Conservation (phyloP, 2,113 vertebrate genomes). For the Noctilio leporinus region DNA sequence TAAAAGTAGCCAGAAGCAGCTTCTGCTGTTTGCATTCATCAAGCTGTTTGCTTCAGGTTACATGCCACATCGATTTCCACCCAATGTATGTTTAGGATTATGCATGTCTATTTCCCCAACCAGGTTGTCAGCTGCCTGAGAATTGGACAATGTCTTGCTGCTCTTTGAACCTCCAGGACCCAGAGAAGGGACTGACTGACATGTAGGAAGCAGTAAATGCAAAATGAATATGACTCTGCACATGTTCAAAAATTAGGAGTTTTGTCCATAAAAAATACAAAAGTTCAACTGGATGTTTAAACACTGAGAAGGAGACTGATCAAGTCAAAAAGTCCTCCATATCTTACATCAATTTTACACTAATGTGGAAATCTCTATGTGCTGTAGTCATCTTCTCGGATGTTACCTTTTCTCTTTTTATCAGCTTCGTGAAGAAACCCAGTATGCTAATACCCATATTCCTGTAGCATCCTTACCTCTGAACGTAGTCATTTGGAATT, state of each 20-base stretch:
- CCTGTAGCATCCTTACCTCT: background rate
- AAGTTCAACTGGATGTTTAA: background rate
- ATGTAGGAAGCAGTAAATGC: background rate
- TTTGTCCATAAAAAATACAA: slow-evolving; percentile 11
- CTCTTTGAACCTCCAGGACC: background rate
- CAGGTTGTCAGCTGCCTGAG: background rate
- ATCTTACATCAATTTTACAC: background rate
- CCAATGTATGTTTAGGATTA: background rate
- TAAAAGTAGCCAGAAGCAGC: background rate
- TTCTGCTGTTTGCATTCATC: background rate
- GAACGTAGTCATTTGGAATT: background rate
- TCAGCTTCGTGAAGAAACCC: background rate
- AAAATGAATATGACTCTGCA: background rate
- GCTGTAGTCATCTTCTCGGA: background rate
- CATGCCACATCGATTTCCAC: background rate
- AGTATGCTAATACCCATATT: background rate
- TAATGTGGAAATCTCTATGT: background rate
- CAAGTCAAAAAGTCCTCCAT: background rate
- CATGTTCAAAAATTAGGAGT: slow-evolving; percentile 4
- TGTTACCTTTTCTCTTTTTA: background rate
- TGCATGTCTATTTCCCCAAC: background rate
- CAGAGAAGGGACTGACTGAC: background rate
- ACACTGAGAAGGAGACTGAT: background rate
- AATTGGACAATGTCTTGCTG: background rate
- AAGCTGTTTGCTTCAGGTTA: background rate